Base-by-base conservation (phyloP, 2,113 vertebrate genomes). In the Sarotherodon lohbergeri region DNA sequence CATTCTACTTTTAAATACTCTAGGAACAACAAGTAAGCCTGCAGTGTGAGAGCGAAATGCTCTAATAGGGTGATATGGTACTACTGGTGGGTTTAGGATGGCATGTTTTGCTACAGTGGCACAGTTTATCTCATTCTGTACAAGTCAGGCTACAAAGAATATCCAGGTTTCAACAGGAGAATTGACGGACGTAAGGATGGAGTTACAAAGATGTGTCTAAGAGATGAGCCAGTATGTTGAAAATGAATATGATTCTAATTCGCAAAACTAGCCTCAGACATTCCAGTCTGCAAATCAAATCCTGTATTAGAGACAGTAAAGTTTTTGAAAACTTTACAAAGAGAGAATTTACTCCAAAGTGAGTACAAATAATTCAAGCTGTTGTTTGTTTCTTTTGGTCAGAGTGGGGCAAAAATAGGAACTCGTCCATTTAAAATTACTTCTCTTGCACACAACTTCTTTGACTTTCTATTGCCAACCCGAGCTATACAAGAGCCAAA, bases 391-490 rank as follows among this genome's bases (percentile, higher is more conserved):
- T 73, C n/a, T 73, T 73, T 73, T 27, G 22, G 2, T 46, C 41
- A 2, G 39, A 73, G 13, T 46, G 68, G 39, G 41, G 41, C 39
- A 24, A 73, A 46, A 46, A 73, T 4, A 27, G 41, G 5, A 6
- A 46, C 41, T 0, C 8, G 0, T 41, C 19, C 36, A 0, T 68
- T 68, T 9, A 24, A 68, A 68, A 68, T 41, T 68, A 14, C n/a
- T 1, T 68, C 2, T 6, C 68, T 73, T 17, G 13, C 16, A 48
- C 41, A 16, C 41, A 10, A 48, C 9, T 3, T 48, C 22, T 46
- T 46, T 0, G 2, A 29, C 41, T 0, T 73, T 27, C 24, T 73
- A 7, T 46, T 29, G 39, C 68, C 41, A 73, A 0, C 41, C 0
- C 4, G 1, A 73, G 22, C 13, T 48, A 16, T 17, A 46, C 68